These are phyloP conservation scores for Alsophila aescularia DNA, from an alignment of 2,888 invertebrate genomes.

Conservation along the genomic window DNA sequence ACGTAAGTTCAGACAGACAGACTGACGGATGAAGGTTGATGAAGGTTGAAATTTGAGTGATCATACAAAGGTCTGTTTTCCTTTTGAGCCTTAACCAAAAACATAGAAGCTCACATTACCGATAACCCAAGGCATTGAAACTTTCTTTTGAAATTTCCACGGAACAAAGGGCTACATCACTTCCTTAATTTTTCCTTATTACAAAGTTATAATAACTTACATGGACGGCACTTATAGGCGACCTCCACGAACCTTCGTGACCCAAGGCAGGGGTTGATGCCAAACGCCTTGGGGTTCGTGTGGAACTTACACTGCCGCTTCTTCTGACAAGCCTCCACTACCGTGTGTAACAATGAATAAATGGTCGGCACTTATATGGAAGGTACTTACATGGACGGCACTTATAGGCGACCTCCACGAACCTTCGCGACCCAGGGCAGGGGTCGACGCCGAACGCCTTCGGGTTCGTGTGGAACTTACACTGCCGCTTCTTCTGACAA, in stretches of 20 bases:
- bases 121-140: not conserved
- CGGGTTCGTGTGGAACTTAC: slow-evolving; percentile 95
- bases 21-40: too few species aligned
- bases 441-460: slow-evolving; percentile 95
- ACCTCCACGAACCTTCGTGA: slow-evolving; percentile 97
- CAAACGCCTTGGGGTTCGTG: slow-evolving; percentile 94
- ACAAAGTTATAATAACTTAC: slow-evolving; percentile 86
- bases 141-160: slow-evolving; percentile 1
- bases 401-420: slow-evolving; percentile 98
- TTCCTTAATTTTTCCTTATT: slow-evolving; percentile 28
- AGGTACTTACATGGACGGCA: too few species aligned
- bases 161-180: slow-evolving; percentile 18
- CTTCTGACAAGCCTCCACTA: slow-evolving; percentile 97
- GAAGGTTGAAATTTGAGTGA: too few species aligned
- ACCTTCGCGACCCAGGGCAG: slow-evolving; percentile 95
- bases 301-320: slow-evolving; percentile 95
- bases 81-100: not conserved
- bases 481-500: slow-evolving; percentile 96
- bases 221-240: slow-evolving; percentile 98
- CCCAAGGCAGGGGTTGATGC: slow-evolving; percentile 96
- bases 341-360: slow-evolving; percentile 96
- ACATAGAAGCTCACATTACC: not conserved
- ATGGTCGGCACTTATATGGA: too few species aligned
- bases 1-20: too few species aligned
- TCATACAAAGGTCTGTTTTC: too few species aligned